phyloP scores from a whole-genome alignment of 2,113 vertebrate genomes.

The Cheilinus undulatus region DNA sequence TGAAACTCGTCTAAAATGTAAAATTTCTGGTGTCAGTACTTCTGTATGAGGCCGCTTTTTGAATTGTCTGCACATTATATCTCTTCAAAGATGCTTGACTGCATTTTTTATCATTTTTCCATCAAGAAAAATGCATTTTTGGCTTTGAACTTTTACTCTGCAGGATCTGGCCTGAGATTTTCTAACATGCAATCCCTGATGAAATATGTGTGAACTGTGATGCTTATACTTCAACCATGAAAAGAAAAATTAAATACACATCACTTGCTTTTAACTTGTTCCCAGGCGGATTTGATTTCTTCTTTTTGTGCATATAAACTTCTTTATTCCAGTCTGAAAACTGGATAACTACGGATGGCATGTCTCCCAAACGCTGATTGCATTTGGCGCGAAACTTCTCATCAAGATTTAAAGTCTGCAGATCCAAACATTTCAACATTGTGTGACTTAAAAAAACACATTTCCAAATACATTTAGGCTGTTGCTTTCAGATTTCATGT shows the following conservation, averaged over 20 bases:
- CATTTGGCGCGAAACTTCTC: conserved; percentile 23
- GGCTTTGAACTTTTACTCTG: background rate
- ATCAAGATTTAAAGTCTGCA: background rate
- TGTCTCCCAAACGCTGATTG: conserved; percentile 1
- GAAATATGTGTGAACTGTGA: background rate
- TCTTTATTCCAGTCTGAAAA: background rate
- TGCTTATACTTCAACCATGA: background rate
- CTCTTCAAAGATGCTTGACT: background rate
- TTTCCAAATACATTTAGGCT: too few species aligned
- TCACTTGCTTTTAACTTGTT: conserved; percentile 3
- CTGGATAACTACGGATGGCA: conserved; percentile 5
- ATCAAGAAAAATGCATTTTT: background rate
- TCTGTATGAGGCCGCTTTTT: background rate
- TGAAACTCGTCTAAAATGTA: background rate
- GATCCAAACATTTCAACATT: conserved; percentile 1
- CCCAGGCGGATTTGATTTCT: background rate
- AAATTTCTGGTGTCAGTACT: too few species aligned
- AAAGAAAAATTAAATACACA: conserved; percentile 1
- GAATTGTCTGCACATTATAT: background rate
- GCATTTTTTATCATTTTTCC: background rate
- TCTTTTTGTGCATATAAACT: background rate
- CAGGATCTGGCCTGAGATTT: background rate
- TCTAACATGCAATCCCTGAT: background rate
- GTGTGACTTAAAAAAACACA: background rate
- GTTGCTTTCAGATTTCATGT: too few species aligned